Conservation (phyloP, 2,797 vertebrate genomes). For the Centropyge bicolor region DNA sequence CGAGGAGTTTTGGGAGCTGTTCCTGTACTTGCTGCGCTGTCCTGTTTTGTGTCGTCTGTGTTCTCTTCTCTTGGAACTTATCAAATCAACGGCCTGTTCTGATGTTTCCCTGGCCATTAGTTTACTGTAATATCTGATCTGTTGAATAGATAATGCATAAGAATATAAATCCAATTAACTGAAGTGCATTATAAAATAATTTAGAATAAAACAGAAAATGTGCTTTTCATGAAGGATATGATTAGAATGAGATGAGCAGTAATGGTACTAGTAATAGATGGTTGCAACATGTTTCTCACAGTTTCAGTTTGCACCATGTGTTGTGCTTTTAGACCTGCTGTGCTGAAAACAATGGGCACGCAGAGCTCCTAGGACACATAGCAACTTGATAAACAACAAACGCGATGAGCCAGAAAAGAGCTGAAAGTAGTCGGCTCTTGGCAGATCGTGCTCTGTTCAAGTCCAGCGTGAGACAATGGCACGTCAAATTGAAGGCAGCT, state of each 20-base stretch:
- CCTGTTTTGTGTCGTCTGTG: neutral
- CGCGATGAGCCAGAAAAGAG: neutral
- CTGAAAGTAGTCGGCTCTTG: neutral
- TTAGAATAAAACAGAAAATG: neutral
- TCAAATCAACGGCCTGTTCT: neutral
- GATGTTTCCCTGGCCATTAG: neutral
- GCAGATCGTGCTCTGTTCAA: neutral
- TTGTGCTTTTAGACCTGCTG: neutral
- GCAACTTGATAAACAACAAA: conserved; percentile 56
- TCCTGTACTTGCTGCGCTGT: too few species aligned
- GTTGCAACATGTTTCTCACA: neutral
- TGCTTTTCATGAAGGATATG: too few species aligned
- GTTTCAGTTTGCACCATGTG: neutral
- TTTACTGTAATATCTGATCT: neutral
- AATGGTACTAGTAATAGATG: neutral
- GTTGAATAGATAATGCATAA: too few species aligned
- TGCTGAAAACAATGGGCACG: conserved; percentile 33
- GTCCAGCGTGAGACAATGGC: neutral
- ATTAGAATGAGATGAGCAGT: neutral
- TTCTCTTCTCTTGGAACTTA: neutral
- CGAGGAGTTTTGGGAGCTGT: neutral
- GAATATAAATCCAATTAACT: neutral
- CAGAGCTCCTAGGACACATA: conserved; percentile 14
- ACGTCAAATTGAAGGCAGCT: neutral
- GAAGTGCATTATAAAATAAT: neutral